These are phyloP conservation scores for Protonibea diacanthus DNA, from an alignment of 2,797 vertebrate species.

Conservation along the genomic window DNA sequence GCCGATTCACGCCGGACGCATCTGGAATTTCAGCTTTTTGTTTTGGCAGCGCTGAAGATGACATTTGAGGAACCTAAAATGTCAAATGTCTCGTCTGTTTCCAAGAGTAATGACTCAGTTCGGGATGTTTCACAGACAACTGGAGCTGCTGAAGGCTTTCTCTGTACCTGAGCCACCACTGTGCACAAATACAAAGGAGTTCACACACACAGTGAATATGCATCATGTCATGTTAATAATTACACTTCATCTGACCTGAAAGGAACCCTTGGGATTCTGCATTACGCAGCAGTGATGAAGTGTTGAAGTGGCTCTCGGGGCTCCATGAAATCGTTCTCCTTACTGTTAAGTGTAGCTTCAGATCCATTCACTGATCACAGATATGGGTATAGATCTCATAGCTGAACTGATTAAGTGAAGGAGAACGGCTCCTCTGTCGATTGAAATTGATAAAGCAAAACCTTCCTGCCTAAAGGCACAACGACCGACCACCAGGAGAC, in stretches of 20 bases:
- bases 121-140: not conserved
- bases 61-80: constrained; percentile 27
- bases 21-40: constrained; percentile 8
- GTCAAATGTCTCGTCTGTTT: constrained; percentile 35
- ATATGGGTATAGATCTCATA: not conserved
- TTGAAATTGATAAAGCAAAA: not conserved
- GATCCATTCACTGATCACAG: not conserved
- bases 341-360: not conserved
- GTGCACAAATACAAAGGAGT: not conserved
- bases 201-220: not conserved
- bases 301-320: not conserved
- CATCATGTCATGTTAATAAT: not conserved
- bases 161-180: not conserved
- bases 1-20: not conserved
- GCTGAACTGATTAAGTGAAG: too few relatives aligned
- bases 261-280: not conserved
- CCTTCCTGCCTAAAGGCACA: not conserved
- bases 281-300: not conserved
- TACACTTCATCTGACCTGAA: not conserved
- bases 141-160: not conserved
- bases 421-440: not conserved
- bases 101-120: constrained; percentile 21
- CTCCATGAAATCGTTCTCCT: not conserved
- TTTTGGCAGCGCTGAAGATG: constrained; percentile 13
- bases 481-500: not conserved